A percentile compares a stretch with the other conserved stretches of the same genome.
Evolutionary conservation across 2,797 vertebrate species (phyloP).

Genomic region (Cryptoprocta ferox): DNA sequence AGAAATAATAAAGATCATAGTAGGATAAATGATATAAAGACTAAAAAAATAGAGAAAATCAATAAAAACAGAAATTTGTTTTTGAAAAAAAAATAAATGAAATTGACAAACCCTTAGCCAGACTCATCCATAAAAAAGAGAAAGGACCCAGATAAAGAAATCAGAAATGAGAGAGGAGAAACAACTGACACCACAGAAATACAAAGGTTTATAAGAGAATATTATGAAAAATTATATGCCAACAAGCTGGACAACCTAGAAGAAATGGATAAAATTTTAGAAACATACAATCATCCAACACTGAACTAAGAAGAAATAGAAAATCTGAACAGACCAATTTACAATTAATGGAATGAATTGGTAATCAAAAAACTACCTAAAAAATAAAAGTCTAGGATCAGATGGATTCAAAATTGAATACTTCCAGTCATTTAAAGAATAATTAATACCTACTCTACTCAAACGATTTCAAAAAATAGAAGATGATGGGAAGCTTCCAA

Average conservation of each 20-base stretch:
- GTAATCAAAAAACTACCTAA: not conserved
- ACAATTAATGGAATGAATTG: not conserved
- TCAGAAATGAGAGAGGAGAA: not conserved
- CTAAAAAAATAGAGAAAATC: not conserved
- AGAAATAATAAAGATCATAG: not conserved
- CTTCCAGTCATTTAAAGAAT: not conserved
- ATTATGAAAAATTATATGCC: not conserved
- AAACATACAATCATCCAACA: not conserved
- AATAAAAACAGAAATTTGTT: not conserved
- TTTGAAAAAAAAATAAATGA: not conserved
- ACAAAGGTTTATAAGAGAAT: not conserved
- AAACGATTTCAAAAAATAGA: not conserved
- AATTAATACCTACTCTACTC: not conserved
- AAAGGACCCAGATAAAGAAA: not conserved
- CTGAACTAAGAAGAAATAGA: not conserved
- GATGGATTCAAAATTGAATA: not conserved
- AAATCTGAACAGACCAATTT: not conserved
- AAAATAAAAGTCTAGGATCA: not conserved
- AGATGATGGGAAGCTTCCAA: not conserved
- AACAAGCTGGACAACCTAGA: not conserved
- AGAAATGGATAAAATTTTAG: not conserved
- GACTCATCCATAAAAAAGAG: not conserved
- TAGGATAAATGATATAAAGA: not conserved
- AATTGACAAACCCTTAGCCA: not conserved
- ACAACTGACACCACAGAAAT: not conserved